Conservation (phyloP, 2,113 vertebrate genomes). For the Bagarius yarrelli region DNA sequence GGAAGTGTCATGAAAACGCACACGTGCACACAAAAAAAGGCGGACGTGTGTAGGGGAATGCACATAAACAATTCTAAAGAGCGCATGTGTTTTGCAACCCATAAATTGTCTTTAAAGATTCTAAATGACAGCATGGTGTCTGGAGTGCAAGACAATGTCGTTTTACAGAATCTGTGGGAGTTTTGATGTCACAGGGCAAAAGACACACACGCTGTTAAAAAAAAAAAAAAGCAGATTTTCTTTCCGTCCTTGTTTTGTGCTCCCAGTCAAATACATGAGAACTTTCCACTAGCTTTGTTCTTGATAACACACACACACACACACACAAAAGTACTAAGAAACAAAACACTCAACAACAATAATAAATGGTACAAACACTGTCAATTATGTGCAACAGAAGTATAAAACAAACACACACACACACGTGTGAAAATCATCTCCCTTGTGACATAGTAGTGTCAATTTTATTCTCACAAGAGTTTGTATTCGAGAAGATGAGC, state of each 20-base stretch:
- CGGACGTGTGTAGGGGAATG: background rate
- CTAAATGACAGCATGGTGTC: background rate
- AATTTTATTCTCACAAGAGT: background rate
- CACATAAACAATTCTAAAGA: background rate
- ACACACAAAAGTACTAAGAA: background rate
- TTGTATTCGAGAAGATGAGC: background rate
- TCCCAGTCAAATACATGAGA: background rate
- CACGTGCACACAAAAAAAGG: background rate
- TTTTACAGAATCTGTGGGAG: background rate
- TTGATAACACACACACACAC: background rate
- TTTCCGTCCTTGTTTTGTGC: background rate
- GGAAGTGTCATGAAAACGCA: conserved; percentile 20
- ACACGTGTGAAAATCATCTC: background rate
- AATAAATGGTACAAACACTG: conserved; percentile 32
- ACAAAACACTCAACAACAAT: conserved; percentile 18
- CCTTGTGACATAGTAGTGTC: conserved; percentile 1
- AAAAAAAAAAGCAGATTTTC: background rate
- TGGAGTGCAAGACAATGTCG: background rate
- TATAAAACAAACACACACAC: conserved; percentile 10
- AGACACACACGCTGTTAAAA: background rate
- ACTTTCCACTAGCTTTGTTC: conserved; percentile 13
- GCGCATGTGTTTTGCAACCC: background rate
- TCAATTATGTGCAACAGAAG: conserved; percentile 24
- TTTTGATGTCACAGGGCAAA: background rate
- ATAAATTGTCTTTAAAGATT: background rate